phyloP scores from a whole-genome alignment of 2,113 vertebrate species.

The Dermatemys mawii region DNA sequence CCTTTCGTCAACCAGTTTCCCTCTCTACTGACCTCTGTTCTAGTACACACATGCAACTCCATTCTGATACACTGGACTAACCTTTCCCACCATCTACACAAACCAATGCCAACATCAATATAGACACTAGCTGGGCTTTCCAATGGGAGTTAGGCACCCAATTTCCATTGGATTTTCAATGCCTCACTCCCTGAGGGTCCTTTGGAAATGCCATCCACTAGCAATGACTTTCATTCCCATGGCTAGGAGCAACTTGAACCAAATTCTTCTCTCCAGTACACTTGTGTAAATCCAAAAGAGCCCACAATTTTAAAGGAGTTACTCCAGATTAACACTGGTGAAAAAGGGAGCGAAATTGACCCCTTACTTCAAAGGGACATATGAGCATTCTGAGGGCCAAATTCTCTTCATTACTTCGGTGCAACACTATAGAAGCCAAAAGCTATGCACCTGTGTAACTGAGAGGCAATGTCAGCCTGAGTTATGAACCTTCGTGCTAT shows the following conservation, averaged over 20 bases:
- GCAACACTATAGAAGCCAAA: rapidly evolving
- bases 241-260: neutral
- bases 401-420: neutral
- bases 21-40: neutral
- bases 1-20: neutral
- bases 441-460: rapidly evolving
- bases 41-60: neutral
- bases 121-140: neutral
- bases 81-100: neutral
- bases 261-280: neutral
- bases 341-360: neutral
- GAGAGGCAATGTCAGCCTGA: neutral
- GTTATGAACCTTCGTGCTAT: neutral
- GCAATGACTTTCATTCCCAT: neutral
- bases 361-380: neutral
- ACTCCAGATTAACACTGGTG: neutral
- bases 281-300: neutral
- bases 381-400: neutral
- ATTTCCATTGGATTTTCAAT: neutral
- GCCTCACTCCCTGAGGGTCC: neutral
- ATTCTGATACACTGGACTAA: neutral
- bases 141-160: neutral
- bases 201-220: neutral
- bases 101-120: neutral
- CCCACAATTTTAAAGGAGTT: neutral